A percentile compares a stretch with the other conserved stretches of the same genome.
phyloP scores from a whole-genome alignment of 1,140 invertebrate genomes.

The Lasioglossum albipes region DNA sequence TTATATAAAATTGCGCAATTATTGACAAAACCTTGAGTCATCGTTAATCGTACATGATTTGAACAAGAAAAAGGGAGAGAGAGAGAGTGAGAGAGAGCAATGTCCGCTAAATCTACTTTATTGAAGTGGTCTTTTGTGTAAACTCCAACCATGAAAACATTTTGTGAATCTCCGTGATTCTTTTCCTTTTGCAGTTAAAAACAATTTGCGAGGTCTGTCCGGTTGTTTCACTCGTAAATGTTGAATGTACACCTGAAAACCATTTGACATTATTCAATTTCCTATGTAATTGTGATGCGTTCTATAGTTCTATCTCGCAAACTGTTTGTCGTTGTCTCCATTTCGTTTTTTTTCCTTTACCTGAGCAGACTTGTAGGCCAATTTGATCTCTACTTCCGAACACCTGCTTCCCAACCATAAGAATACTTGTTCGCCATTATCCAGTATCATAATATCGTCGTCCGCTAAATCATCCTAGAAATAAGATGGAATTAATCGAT shows the following conservation, averaged over 20 bases:
- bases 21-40: background rate
- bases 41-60: background rate
- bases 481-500: slow-evolving; percentile 13
- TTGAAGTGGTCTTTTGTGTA: slow-evolving; percentile 84
- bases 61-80: background rate
- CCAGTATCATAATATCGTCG: slow-evolving; percentile 99
- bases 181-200: slow-evolving; percentile 98
- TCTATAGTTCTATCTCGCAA: background rate
- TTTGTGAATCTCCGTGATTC: slow-evolving; percentile 97
- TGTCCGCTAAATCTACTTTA: slow-evolving; percentile 19
- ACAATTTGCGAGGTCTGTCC: slow-evolving; percentile 93
- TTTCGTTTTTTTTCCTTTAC: slow-evolving; percentile 78
- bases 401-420: slow-evolving; percentile 97
- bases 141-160: slow-evolving; percentile 99
- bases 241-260: slow-evolving; percentile 95
- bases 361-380: slow-evolving; percentile 99
- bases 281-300: background rate
- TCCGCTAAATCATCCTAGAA: slow-evolving; percentile 98
- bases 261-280: slow-evolving; percentile 33
- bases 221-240: slow-evolving; percentile 98
- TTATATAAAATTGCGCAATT: background rate
- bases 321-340: background rate
- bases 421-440: slow-evolving; percentile 98
- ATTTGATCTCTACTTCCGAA: slow-evolving; percentile 99
- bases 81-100: background rate